A percentile compares a stretch with the other conserved stretches of the same genome.
Conservation (phyloP, 1,140 invertebrate genomes). For the Drosophila micromelanica region DNA sequence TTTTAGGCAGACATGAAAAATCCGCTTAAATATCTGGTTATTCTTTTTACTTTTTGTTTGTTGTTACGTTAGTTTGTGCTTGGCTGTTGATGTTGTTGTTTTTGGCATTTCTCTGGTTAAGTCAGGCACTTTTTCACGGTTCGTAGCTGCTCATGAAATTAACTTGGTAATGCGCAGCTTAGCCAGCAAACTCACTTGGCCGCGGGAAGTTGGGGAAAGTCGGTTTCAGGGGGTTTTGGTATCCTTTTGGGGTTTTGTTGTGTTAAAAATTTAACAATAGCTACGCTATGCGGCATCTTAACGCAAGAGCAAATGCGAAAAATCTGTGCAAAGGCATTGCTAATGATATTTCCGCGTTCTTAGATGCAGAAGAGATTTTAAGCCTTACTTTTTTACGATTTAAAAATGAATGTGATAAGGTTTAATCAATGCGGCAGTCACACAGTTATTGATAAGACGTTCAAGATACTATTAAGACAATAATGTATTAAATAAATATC, state of each 20-base stretch:
- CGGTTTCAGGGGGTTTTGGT: background rate
- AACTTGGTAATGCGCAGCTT: constrained; percentile 54
- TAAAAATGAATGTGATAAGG: background rate
- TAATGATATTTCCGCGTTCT: constrained; percentile 10
- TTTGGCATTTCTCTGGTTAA: constrained; percentile 80
- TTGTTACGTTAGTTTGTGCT: background rate
- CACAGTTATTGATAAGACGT: background rate
- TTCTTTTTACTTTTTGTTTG: constrained; percentile 3
- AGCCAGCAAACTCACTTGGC: constrained; percentile 24
- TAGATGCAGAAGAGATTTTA: background rate
- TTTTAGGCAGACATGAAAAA: constrained; percentile 52
- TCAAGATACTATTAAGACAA: background rate
- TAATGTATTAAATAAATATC: background rate
- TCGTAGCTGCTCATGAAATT: constrained; percentile 59
- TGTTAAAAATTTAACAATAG: constrained; percentile 56
- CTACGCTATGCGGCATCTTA: constrained; percentile 16
- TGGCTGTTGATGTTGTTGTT: constrained; percentile 23
- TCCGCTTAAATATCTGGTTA: constrained; percentile 60
- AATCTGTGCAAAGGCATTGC: background rate
- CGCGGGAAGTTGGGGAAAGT: background rate
- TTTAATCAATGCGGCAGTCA: too few species aligned
- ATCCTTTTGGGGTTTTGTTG: constrained; percentile 12
- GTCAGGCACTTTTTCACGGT: constrained; percentile 65
- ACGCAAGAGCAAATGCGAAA: constrained; percentile 8
- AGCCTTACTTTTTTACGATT: background rate